Conservation (phyloP, 1,140 invertebrate species). For the Atta texana region DNA sequence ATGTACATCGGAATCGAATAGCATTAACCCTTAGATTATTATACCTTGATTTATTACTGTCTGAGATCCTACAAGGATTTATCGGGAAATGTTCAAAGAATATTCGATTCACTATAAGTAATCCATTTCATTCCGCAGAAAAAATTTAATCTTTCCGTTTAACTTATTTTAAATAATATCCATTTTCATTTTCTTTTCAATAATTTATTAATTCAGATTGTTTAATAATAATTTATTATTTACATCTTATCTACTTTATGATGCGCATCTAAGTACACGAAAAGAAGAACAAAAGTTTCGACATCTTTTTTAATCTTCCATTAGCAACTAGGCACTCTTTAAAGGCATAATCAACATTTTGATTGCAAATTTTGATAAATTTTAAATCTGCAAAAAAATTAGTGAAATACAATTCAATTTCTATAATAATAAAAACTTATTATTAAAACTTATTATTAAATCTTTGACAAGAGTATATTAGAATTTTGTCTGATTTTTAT, state of each 20-base stretch:
- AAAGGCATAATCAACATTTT: too few species aligned
- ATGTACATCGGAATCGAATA: constrained; percentile 16
- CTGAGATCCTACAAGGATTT: constrained; percentile 15
- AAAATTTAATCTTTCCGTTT: not conserved
- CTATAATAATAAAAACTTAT: too few species aligned
- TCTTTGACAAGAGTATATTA: too few species aligned
- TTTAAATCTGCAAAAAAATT: too few species aligned
- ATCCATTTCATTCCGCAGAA: not conserved
- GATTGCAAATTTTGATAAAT: too few species aligned
- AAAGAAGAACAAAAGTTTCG: not conserved
- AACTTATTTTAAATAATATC: constrained; percentile 5
- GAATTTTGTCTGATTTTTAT: too few species aligned
- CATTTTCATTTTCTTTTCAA: not conserved
- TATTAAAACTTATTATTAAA: too few species aligned
- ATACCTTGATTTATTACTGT: constrained; percentile 19
- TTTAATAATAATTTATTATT: not conserved
- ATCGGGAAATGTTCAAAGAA: not conserved
- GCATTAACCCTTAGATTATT: constrained; percentile 39
- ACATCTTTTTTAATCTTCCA: not conserved
- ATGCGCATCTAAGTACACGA: not conserved
- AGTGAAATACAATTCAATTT: too few species aligned
- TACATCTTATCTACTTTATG: not conserved
- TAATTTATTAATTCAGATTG: not conserved
- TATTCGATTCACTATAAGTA: not conserved
- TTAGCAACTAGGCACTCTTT: too few species aligned